Evolutionary conservation across 2,888 invertebrate genomes (phyloP).

Genomic region (Drosophila merina): DNA sequence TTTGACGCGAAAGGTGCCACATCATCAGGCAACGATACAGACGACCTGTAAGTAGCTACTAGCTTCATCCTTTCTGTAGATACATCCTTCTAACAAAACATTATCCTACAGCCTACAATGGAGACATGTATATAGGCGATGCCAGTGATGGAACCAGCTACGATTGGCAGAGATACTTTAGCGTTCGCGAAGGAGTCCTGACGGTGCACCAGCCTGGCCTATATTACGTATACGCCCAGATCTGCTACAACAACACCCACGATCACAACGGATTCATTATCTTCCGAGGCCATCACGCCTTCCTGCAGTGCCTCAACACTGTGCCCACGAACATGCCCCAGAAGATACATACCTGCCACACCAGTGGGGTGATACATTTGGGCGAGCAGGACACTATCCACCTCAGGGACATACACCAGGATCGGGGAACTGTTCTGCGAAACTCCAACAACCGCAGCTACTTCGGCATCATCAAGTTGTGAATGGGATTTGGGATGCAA

Average conservation of each 20-base stretch:
- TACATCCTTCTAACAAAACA: not conserved
- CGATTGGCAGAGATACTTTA: constrained; percentile 87
- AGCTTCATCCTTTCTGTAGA: not conserved
- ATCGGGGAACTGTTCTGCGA: constrained; percentile 83
- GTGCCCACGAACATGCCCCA: constrained; percentile 85
- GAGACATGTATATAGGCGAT: constrained; percentile 82
- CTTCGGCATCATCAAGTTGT: constrained; percentile 89
- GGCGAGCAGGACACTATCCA: constrained; percentile 88
- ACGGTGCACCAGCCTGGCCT: constrained; percentile 89
- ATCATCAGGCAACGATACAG: constrained; percentile 58
- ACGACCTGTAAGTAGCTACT: constrained; percentile 55
- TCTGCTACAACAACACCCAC: constrained; percentile 91
- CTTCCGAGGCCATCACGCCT: constrained; percentile 87
- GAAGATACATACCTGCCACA: constrained; percentile 90
- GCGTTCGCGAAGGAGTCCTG: constrained; percentile 87
- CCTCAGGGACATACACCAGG: constrained; percentile 87
- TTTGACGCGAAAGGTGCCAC: constrained; percentile 72
- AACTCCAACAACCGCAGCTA: constrained; percentile 91
- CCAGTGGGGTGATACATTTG: constrained; percentile 88
- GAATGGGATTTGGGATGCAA: not conserved
- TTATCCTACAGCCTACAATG: constrained; percentile 62
- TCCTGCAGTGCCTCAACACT: constrained; percentile 90
- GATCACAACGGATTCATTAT: constrained; percentile 91
- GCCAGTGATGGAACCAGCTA: constrained; percentile 86
- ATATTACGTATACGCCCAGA: constrained; percentile 91